These are phyloP conservation scores for Lamproptera curius DNA, from an alignment of 2,888 invertebrate species.

Conservation along the genomic window DNA sequence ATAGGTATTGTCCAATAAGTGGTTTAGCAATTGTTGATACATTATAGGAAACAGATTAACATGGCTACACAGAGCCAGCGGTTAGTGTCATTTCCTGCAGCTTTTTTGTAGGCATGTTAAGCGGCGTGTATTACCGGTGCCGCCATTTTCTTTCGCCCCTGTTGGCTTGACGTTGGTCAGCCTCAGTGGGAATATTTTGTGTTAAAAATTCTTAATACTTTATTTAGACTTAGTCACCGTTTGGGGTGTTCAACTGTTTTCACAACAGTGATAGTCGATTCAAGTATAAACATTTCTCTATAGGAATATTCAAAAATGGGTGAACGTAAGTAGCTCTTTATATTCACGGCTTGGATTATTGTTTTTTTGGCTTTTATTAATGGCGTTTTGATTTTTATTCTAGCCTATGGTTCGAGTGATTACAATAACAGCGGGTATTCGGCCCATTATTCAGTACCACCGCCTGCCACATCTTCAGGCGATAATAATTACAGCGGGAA, in stretches of 20 bases:
- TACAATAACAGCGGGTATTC: slow-evolving; percentile 62
- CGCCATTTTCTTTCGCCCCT: slow-evolving; percentile 18
- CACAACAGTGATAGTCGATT: too few relatives aligned
- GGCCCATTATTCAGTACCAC: slow-evolving; percentile 68
- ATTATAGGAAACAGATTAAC: slow-evolving; percentile 2
- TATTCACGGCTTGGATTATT: background rate
- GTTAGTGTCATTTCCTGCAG: slow-evolving; percentile 15
- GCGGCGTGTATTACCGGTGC: slow-evolving; percentile 14
- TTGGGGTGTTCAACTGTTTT: background rate
- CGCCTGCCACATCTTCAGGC: slow-evolving; percentile 57
- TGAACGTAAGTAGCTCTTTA: slow-evolving; percentile 41
- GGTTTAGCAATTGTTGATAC: too few relatives aligned
- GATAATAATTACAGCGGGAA: slow-evolving; percentile 56
- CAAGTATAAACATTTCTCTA: background rate
- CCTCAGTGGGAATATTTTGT: background rate
- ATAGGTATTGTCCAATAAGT: too few relatives aligned
- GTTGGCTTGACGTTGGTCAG: slow-evolving; percentile 1
- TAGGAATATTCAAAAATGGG: slow-evolving; percentile 31
- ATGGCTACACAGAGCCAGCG: slow-evolving; percentile 2
- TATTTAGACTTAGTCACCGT: background rate
- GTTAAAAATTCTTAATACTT: background rate
- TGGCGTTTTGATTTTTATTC: slow-evolving; percentile 25
- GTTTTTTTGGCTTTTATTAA: slow-evolving; percentile 1
- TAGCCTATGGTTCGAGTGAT: slow-evolving; percentile 60
- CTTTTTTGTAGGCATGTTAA: background rate